Conservation (phyloP, 2,113 vertebrate genomes). For the Procavia capensis region DNA sequence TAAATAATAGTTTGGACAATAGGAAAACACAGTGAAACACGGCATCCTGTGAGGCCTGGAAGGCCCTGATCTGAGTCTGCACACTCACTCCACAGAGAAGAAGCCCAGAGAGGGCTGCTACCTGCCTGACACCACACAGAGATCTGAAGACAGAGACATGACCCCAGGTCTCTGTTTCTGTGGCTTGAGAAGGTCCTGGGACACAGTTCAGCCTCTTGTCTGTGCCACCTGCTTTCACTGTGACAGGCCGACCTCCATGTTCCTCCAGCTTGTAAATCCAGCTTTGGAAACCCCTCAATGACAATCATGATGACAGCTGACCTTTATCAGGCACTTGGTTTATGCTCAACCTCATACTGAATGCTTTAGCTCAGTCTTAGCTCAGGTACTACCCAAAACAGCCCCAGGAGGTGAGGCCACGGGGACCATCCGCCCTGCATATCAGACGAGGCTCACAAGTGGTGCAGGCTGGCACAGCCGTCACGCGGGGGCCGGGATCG, state of each 20-base stretch:
- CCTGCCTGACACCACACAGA: not conserved
- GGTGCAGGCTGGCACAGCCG: not conserved
- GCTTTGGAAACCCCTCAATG: not conserved
- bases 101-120: not conserved
- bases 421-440: not conserved
- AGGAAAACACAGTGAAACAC: not conserved
- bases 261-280: not conserved
- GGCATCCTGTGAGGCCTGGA: not conserved
- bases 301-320: not conserved
- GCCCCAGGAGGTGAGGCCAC: not conserved
- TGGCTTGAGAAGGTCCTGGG: not conserved
- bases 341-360: not conserved
- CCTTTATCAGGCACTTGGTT: not conserved
- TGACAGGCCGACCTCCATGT: not conserved
- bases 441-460: not conserved
- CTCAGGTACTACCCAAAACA: not conserved
- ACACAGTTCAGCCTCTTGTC: not conserved
- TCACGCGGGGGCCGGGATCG: not conserved
- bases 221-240: not conserved
- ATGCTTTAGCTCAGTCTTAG: not conserved
- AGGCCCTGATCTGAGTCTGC: not conserved
- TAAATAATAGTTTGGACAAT: not conserved
- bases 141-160: not conserved
- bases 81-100: not conserved
- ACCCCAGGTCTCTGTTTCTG: not conserved